Percentiles rank a stretch among this genome's conserved stretches.
phyloP scores from a whole-genome alignment of 1,140 invertebrate species.

The Drosophila mojavensis region DNA sequence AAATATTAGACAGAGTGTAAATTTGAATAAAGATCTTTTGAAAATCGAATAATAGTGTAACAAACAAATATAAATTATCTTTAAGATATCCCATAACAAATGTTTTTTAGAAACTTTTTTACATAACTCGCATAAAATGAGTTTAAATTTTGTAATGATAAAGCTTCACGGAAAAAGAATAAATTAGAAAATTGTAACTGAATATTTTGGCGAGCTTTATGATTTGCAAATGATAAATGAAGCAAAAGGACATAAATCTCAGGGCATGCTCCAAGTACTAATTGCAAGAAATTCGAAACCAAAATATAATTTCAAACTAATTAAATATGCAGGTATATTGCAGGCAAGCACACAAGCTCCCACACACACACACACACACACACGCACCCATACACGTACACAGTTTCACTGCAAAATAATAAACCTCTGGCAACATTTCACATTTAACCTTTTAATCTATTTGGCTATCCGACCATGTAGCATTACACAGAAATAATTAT shows the following conservation, averaged over 20 bases:
- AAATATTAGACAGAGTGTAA: no score
- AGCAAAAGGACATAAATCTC: not conserved
- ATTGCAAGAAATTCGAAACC: not conserved
- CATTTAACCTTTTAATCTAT: constrained; percentile 36
- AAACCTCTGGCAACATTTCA: constrained; percentile 5
- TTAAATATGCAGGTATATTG: not conserved
- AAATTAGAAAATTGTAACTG: no score
- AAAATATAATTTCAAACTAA: not conserved
- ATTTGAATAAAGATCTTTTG: no score
- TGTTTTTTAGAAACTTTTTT: no score
- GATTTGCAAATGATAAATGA: not conserved
- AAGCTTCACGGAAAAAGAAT: no score
- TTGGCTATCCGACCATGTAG: constrained; percentile 22
- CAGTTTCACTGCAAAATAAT: not conserved
- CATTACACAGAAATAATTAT: constrained; percentile 33
- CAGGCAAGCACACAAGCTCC: not conserved
- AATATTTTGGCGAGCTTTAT: no score
- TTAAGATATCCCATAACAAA: no score
- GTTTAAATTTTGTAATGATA: no score
- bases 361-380: not conserved
- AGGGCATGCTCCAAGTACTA: no score
- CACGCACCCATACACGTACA: not conserved
- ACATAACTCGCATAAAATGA: no score
- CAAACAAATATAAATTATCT: no score
- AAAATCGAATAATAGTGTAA: no score